A percentile compares a stretch with the other conserved stretches of the same genome.
These are phyloP conservation scores for Sapayoa aenigma DNA, from an alignment of 2,113 vertebrate species.

Conservation along the genomic window DNA sequence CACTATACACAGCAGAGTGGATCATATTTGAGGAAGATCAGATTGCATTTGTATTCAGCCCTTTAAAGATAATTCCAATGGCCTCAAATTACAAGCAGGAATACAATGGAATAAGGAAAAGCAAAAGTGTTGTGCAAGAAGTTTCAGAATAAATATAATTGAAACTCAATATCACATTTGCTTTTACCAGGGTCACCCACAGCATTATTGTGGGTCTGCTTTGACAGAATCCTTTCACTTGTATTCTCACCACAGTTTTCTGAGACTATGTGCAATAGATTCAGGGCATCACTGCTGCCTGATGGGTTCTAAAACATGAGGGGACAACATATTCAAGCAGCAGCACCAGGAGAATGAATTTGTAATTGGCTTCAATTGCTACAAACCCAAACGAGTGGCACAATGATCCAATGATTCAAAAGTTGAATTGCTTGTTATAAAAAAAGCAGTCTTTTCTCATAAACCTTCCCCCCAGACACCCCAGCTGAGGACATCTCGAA, in stretches of 20 bases:
- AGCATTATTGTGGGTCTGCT: neutral
- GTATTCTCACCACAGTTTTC: neutral
- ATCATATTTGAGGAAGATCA: neutral
- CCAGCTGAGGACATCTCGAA: neutral
- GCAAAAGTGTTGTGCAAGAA: neutral
- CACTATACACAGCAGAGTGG: neutral
- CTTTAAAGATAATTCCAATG: neutral
- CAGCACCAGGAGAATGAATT: neutral
- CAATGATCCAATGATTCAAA: neutral
- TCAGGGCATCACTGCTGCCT: neutral
- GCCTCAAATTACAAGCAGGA: neutral
- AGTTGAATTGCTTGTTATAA: neutral
- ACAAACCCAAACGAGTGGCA: neutral
- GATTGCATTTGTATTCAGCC: neutral
- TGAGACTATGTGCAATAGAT: neutral
- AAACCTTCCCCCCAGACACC: fast-evolving
- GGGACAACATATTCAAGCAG: neutral
- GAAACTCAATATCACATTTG: neutral
- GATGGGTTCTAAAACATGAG: neutral
- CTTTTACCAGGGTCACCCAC: neutral
- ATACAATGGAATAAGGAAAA: neutral
- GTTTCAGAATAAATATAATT: neutral
- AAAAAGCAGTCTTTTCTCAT: neutral
- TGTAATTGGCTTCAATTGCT: neutral
- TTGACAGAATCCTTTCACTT: neutral